Evolutionary conservation across 2,797 vertebrate species (phyloP).

Genomic region (Pygocentrus nattereri): DNA sequence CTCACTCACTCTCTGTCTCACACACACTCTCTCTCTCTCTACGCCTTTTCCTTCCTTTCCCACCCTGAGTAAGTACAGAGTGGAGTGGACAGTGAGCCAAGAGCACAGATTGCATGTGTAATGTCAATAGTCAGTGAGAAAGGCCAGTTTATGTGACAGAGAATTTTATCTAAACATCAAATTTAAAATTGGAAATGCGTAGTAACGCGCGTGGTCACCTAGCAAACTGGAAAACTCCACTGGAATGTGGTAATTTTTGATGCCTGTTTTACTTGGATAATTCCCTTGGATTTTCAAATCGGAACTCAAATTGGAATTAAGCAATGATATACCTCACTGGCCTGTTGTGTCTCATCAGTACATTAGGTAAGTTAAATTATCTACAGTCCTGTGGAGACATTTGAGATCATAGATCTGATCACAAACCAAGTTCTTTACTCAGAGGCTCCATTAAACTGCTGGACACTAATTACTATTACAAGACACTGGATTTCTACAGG

Average conservation of each 20-base stretch:
- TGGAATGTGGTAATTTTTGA: conserved; percentile 49
- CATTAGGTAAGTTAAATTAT: conserved; percentile 73
- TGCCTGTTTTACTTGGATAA: conserved; percentile 23
- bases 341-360: conserved; percentile 62
- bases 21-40: conserved; percentile 48
- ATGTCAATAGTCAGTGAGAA: neutral
- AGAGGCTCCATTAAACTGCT: neutral
- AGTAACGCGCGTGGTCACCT: conserved; percentile 63
- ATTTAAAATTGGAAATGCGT: conserved; percentile 69
- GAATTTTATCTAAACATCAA: conserved; percentile 15
- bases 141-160: neutral
- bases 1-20: conserved; percentile 9
- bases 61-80: conserved; percentile 72
- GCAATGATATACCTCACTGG: conserved; percentile 68
- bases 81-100: conserved; percentile 48
- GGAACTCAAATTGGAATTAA: conserved; percentile 57
- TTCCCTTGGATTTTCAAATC: conserved; percentile 41
- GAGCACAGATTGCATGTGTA: conserved; percentile 44
- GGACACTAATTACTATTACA: neutral
- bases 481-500: neutral
- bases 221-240: conserved; percentile 33
- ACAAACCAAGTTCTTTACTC: neutral
- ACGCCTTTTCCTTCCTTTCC: conserved; percentile 87
- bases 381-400: neutral
- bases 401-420: neutral